These are phyloP conservation scores for Phacellophora camtschatica DNA, from an alignment of 30 jellyfish, hydroid and myxozoan genomes.

Conservation along the genomic window DNA sequence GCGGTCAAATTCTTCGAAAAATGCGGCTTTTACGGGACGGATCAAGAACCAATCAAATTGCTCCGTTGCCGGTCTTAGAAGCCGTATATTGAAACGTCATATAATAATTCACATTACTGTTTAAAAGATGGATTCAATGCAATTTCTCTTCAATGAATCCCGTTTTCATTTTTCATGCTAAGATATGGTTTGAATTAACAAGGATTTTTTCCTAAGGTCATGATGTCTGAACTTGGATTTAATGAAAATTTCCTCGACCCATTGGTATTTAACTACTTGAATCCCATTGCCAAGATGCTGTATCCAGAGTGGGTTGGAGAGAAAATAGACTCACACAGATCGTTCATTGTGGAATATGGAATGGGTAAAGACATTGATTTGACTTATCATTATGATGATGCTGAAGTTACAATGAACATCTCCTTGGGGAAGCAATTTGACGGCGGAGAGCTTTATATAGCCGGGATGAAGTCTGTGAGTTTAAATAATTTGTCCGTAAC, in stretches of 20 bases:
- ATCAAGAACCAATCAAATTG: no score
- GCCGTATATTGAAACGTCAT: no score
- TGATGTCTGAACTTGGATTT: slow-evolving; percentile 83
- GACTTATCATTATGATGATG: slow-evolving; percentile 86
- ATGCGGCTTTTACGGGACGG: no score
- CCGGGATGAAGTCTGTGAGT: slow-evolving; percentile 75
- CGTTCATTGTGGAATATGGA: slow-evolving; percentile 73
- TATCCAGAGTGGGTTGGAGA: slow-evolving; percentile 88
- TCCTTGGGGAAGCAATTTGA: slow-evolving; percentile 57
- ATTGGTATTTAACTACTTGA: slow-evolving; percentile 32
- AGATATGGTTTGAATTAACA: not conserved
- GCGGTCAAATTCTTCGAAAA: no score
- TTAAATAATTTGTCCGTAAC: no score
- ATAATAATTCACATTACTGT: no score
- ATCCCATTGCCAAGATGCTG: slow-evolving; percentile 63
- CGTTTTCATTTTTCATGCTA: not conserved
- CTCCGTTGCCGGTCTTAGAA: no score
- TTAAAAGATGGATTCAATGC: not conserved
- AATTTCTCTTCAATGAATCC: not conserved
- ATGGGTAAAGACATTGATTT: slow-evolving; percentile 71
- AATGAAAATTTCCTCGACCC: slow-evolving; percentile 58
- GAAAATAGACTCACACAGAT: slow-evolving; percentile 78
- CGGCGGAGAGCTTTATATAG: slow-evolving; percentile 81
- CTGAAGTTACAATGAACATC: slow-evolving; percentile 82
- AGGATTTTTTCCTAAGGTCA: slow-evolving; percentile 22